A percentile compares a stretch with the other conserved stretches of the same genome.
phyloP scores from a whole-genome alignment of 2,888 invertebrate genomes.

The Drosophila sordidula region DNA sequence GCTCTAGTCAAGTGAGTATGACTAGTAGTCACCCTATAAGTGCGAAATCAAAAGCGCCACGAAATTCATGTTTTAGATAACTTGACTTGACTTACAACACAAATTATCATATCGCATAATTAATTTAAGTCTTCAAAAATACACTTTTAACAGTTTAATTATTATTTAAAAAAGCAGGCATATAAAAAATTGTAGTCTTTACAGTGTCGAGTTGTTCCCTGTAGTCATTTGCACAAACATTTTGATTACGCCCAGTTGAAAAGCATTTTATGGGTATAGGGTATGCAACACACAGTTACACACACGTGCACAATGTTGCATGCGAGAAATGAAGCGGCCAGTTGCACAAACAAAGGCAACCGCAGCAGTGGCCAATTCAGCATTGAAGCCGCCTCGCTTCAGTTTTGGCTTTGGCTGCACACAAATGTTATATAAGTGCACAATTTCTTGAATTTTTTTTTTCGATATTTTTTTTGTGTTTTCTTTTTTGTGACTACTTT shows the following conservation, averaged over 20 bases:
- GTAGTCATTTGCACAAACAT: neutral
- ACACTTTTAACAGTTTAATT: too few relatives aligned
- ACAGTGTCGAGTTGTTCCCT: too few relatives aligned
- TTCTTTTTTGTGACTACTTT: conserved; percentile 26
- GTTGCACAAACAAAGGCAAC: conserved; percentile 48
- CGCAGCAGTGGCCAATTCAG: conserved; percentile 20
- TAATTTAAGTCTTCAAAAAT: too few relatives aligned
- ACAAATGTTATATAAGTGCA: conserved; percentile 52
- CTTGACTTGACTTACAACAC: too few relatives aligned
- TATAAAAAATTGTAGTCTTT: too few relatives aligned
- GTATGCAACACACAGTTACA: conserved; percentile 13
- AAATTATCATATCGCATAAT: too few relatives aligned
- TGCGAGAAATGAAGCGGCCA: conserved; percentile 41
- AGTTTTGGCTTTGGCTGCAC: conserved; percentile 29
- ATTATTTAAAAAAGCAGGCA: too few relatives aligned
- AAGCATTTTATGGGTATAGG: conserved; percentile 2
- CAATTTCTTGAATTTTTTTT: conserved; percentile 46
- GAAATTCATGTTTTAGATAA: too few relatives aligned
- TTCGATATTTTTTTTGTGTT: conserved; percentile 16
- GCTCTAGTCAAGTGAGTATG: neutral
- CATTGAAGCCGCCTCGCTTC: conserved; percentile 48
- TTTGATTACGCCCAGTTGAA: neutral
- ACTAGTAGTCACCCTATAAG: conserved; percentile 6
- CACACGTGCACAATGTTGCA: conserved; percentile 38
- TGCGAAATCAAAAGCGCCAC: neutral